Conservation (phyloP, 2,113 vertebrate species). For the Scopus umbretta region DNA sequence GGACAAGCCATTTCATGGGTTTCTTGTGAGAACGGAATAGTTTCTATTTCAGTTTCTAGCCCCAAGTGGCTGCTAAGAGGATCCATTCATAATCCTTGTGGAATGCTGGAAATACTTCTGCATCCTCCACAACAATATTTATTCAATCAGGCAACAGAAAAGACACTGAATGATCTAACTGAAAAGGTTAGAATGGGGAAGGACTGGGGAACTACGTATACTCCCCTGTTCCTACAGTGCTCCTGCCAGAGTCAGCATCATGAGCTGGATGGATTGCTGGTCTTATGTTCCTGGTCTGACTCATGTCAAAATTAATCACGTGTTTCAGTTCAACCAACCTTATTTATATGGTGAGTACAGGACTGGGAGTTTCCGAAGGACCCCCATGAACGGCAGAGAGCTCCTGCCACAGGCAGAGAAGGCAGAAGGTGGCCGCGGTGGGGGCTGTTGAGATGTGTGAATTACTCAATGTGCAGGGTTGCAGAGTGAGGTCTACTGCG, state of each 20-base stretch:
- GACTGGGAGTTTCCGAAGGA: neutral
- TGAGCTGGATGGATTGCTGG: neutral
- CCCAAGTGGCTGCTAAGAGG: neutral
- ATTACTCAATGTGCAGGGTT: fast-evolving
- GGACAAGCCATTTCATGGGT: neutral
- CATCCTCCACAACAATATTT: neutral
- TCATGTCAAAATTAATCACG: neutral
- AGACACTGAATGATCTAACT: fast-evolving
- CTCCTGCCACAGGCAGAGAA: neutral
- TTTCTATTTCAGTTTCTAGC: neutral
- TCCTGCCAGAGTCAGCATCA: neutral
- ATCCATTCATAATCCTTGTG: neutral
- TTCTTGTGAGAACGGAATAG: neutral
- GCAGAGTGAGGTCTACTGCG: no score
- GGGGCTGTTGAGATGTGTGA: fast-evolving
- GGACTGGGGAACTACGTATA: fast-evolving
- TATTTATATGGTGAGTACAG: neutral
- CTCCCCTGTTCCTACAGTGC: neutral
- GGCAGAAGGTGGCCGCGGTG: neutral
- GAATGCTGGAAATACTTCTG: neutral
- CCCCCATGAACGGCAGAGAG: fast-evolving
- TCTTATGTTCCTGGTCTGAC: neutral
- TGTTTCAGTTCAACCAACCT: neutral
- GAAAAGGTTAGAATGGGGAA: neutral
- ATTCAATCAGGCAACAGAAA: neutral